Evolutionary conservation across 1,140 invertebrate species (phyloP).

Genomic region (Archegozetes longisetosus): DNA sequence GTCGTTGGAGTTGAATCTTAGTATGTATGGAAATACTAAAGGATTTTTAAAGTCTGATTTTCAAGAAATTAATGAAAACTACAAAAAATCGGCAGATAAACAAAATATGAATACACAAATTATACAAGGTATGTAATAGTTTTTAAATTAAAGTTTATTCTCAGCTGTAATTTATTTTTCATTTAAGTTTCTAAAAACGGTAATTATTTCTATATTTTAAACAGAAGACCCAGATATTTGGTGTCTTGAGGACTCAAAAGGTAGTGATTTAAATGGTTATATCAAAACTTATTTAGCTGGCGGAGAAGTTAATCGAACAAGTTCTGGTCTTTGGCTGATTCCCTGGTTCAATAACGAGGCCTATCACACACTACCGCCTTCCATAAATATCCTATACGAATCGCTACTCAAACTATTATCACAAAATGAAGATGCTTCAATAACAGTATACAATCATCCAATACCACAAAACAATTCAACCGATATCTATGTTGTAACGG

Average conservation of each 20-base stretch:
- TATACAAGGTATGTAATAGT: too few relatives aligned
- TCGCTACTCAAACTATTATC: not conserved
- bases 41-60: constrained; percentile 12
- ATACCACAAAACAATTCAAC: not conserved
- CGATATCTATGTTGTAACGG: too few relatives aligned
- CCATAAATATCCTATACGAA: constrained; percentile 7
- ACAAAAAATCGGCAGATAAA: not conserved
- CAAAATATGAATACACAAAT: not conserved
- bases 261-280: too few relatives aligned
- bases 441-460: not conserved
- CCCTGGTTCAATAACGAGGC: constrained; percentile 17
- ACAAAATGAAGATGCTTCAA: too few relatives aligned
- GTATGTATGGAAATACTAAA: constrained; percentile 16
- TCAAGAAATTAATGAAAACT: too few relatives aligned
- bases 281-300: too few relatives aligned
- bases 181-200: not conserved
- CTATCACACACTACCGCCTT: constrained; percentile 11
- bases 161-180: too few relatives aligned
- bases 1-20: constrained; percentile 14
- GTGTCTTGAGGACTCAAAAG: not conserved
- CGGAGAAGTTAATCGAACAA: too few relatives aligned
- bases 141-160: too few relatives aligned
- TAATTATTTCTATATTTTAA: not conserved
- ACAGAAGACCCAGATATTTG: not conserved
- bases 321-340: too few relatives aligned